Base-by-base conservation (phyloP, 2,888 invertebrate species). In the Hypselothyrea guttata region DNA sequence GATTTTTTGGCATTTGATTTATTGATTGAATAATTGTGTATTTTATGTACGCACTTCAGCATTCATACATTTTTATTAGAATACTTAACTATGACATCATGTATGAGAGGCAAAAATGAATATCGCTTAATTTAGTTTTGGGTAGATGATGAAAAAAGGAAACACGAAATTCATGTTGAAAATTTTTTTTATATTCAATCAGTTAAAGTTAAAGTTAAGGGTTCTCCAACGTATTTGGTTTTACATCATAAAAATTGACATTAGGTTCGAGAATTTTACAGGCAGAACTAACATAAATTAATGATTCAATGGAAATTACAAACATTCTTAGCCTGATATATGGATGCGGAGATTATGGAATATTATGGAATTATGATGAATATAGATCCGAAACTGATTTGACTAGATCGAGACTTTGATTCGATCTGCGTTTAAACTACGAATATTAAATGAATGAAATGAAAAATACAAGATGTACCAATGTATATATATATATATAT, bases 21-120 rank as follows among this genome's bases (percentile, higher is more conserved):
- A 78, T 78, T 78, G 81, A 81, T 84, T 79, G 78, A 84, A 78
- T 78, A 78, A 65, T 84, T 82, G 77, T 78, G 65, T 73, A 81
- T 84, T 71, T 72, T 82, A 66, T 82, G 83, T 81, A 69, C 84
- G 69, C 77, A 69, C 63, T 57, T 75, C 57, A 79, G 71, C 77
- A 81, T 74, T 76, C 78, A 78, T 78, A 78, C 81, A 84, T 83
- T 76, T 60, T 67, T 64, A 53, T 62, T 72, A 68, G 81, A 69
- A 68, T 84, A 77, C 78, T 78, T 84, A 78, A 78, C 84, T 78
- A 78, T 69, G 84, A 83, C 81, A 77, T 77, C 60, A 81, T 81
- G 66, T 81, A 83, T 74, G 77, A 71, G 84, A 79, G 73, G 69
- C 56, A 41, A 77, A 70, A 66, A 62, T 44, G n/a, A n/a, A 30